These are phyloP conservation scores for Esox masquinongy DNA, from an alignment of 2,797 vertebrate species.

Conservation along the genomic window DNA sequence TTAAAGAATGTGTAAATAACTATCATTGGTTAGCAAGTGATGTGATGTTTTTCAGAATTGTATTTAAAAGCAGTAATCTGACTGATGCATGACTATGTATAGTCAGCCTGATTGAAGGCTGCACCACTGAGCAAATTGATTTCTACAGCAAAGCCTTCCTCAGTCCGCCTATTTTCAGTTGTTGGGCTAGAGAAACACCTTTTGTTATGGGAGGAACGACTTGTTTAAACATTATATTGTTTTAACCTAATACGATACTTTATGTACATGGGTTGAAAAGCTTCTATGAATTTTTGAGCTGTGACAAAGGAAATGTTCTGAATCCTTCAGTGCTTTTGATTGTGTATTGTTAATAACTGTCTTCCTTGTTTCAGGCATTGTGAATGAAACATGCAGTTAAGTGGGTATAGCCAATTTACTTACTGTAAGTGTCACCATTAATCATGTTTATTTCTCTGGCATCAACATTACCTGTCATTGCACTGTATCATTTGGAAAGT, in stretches of 20 bases:
- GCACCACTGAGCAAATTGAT: neutral
- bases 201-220: neutral
- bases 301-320: neutral
- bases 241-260: neutral
- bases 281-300: neutral
- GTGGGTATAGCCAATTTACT: slow-evolving; percentile 72
- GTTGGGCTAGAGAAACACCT: neutral
- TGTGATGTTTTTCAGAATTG: neutral
- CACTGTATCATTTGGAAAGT: too few species aligned
- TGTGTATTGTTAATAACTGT: neutral
- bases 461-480: neutral
- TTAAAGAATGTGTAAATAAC: neutral
- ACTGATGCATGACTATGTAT: neutral
- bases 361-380: slow-evolving; percentile 63
- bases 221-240: neutral
- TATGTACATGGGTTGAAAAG: neutral
- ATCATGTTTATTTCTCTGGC: neutral
- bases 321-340: neutral
- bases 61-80: neutral
- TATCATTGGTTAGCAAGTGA: neutral
- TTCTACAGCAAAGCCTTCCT: neutral
- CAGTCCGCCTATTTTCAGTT: neutral
- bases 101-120: neutral
- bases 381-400: slow-evolving; percentile 77
- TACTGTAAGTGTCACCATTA: slow-evolving; percentile 69